Evolutionary conservation across 2,888 invertebrate genomes (phyloP), one percentile per base, ranked within the genome.

Genomic region (Chymomyza fuscimana): DNA sequence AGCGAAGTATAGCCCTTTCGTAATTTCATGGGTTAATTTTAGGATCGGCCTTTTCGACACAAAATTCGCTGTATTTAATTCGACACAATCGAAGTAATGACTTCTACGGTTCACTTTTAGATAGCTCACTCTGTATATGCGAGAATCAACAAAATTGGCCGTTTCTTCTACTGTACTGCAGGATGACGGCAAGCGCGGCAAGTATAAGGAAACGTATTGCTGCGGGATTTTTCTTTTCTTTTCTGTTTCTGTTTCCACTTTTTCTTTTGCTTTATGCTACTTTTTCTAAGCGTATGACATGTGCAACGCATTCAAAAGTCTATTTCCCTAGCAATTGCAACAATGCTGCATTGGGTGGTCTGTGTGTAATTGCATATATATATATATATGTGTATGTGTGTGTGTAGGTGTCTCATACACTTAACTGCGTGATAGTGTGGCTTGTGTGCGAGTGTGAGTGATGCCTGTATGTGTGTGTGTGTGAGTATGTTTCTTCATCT

Each of bases 321-420:
- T 87, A 84, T 85, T 85, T 85, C 78, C 88, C 84, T 78, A 80
- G 82, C 86, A 87, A 82, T 78, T 84, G 84, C 84, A 86, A 83
- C 84, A 86, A 87, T 83, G 86, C 79, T 72, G 65, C 69, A 72
- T 16, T 56, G 58, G 36, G 46, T 29, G 46, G 22, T 29, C 61
- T 72, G 74, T 72, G 76, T 71, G 70, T 86, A 77, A 65, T 72
- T 78, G 78, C 72, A 51, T 61, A 63, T 70, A 46, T 58, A 40
- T 12, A 40, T 10, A 4, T 50, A 5, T 7, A 5, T 16, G 46
- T 46, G 16, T 29, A n/a, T 50, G 16, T 50, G 52, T 70, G 51
- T 58, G 51, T 68, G 65, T 70, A 58, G 22, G 46, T 71, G 60
- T 62, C 65, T 32, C 70, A 70, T 66, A 46, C 63, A 52, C 75